phyloP scores from a whole-genome alignment of 1,140 invertebrate species.

The Phenacoccus solenopsis region DNA sequence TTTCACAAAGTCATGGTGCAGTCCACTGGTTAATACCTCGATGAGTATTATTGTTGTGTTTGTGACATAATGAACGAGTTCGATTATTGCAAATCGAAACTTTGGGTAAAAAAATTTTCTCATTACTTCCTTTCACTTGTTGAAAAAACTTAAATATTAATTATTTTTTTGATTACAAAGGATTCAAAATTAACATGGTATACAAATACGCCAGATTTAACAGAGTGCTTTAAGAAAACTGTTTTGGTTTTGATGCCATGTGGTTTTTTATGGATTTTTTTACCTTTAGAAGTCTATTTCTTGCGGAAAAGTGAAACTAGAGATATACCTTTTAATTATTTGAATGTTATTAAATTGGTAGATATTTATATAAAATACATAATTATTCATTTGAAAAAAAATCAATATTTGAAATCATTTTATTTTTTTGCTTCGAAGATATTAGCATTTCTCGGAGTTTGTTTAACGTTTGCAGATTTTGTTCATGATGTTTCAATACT shows the following conservation, averaged over 20 bases:
- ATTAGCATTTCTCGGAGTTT: not conserved
- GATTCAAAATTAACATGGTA: constrained; percentile 61
- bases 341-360: constrained; percentile 65
- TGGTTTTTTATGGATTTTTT: constrained; percentile 64
- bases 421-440: not conserved
- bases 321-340: constrained; percentile 66
- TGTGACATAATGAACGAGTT: too few species aligned
- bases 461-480: not conserved
- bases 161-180: too few species aligned
- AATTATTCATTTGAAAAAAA: not conserved
- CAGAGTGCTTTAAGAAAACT: constrained; percentile 77
- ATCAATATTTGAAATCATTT: not conserved
- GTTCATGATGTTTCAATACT: not conserved
- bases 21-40: too few species aligned
- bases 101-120: too few species aligned
- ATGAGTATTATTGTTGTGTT: too few species aligned
- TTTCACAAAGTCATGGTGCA: too few species aligned
- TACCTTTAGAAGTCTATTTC: constrained; percentile 62
- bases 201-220: constrained; percentile 65
- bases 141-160: too few species aligned
- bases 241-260: constrained; percentile 77
- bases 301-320: constrained; percentile 57
- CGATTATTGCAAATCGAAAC: too few species aligned
- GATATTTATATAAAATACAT: constrained; percentile 32
- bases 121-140: not conserved